A percentile compares a stretch with the other conserved stretches of the same genome.
Evolutionary conservation across 2,113 vertebrate species (phyloP).

Genomic region (Fukomys damarensis): DNA sequence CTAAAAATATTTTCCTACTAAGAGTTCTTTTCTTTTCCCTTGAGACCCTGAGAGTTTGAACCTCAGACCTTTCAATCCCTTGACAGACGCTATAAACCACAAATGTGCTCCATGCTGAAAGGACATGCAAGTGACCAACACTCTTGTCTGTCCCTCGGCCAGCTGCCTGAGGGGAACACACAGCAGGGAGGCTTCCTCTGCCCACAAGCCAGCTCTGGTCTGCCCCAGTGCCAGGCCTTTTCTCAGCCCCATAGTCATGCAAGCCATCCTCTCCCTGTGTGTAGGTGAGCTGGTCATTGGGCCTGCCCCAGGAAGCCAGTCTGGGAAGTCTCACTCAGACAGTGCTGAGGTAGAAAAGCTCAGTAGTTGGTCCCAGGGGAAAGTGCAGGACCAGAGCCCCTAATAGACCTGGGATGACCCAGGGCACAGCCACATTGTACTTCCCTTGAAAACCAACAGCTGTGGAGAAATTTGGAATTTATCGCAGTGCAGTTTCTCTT

Average conservation of each 20-base stretch:
- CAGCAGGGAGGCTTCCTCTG: conserved; percentile 42
- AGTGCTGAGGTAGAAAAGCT: not conserved
- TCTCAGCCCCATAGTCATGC: not conserved
- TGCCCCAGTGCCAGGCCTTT: not conserved
- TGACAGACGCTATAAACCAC: conserved; percentile 82
- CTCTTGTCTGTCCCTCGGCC: conserved; percentile 72
- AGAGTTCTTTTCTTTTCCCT: conserved; percentile 69
- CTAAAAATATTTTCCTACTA: conserved; percentile 61
- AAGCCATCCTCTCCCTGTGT: fast-evolving
- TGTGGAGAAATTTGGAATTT: not conserved
- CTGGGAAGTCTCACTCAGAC: not conserved
- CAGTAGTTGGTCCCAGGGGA: not conserved
- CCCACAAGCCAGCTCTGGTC: conserved; percentile 62
- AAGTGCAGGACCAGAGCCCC: fast-evolving
- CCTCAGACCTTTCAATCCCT: conserved; percentile 86
- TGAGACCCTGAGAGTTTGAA: conserved; percentile 82
- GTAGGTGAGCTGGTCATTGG: fast-evolving
- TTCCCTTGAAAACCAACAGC: not conserved
- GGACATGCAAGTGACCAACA: conserved; percentile 77
- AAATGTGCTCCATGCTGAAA: conserved; percentile 78
- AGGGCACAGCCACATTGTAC: fast-evolving
- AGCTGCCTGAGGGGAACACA: not conserved
- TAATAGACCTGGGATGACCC: fast-evolving
- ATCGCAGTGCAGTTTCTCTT: not conserved
- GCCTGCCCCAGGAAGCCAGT: not conserved